Percentiles rank a stretch among this genome's conserved stretches.
Conservation (phyloP, 1,140 invertebrate species). For the Prorops nasuta region DNA sequence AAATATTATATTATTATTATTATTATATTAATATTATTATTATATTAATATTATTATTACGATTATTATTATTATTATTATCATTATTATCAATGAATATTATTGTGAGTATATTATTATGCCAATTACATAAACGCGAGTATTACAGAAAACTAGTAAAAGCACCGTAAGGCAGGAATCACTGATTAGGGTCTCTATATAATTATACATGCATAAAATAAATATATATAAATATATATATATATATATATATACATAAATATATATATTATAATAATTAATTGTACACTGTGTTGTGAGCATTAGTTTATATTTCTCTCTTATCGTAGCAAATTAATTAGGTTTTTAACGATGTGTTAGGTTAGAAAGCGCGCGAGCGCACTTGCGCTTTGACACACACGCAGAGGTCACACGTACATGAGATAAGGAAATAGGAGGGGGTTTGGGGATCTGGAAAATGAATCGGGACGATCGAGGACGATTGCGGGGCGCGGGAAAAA, state of each 20-base stretch:
- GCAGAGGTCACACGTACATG: conserved; percentile 3
- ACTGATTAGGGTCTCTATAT: background rate
- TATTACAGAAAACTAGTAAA: conserved; percentile 1
- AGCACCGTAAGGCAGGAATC: background rate
- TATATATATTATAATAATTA: conserved; percentile 13
- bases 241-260: background rate
- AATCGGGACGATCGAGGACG: too few species aligned
- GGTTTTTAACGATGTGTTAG: conserved; percentile 23
- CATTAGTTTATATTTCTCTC: conserved; percentile 32
- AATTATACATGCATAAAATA: background rate
- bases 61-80: conserved; percentile 10
- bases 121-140: conserved; percentile 4
- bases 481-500: too few species aligned
- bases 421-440: too few species aligned
- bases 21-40: conserved; percentile 18
- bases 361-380: too few species aligned
- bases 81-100: conserved; percentile 13
- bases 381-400: conserved; percentile 6
- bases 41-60: conserved; percentile 4
- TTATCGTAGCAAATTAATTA: conserved; percentile 25
- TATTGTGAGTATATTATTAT: conserved; percentile 17
- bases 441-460: too few species aligned
- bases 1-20: conserved; percentile 16
- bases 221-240: background rate
- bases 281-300: conserved; percentile 35